phyloP scores from a whole-genome alignment of 2,888 invertebrate species.

The Scelioninae gen. 1 region DNA sequence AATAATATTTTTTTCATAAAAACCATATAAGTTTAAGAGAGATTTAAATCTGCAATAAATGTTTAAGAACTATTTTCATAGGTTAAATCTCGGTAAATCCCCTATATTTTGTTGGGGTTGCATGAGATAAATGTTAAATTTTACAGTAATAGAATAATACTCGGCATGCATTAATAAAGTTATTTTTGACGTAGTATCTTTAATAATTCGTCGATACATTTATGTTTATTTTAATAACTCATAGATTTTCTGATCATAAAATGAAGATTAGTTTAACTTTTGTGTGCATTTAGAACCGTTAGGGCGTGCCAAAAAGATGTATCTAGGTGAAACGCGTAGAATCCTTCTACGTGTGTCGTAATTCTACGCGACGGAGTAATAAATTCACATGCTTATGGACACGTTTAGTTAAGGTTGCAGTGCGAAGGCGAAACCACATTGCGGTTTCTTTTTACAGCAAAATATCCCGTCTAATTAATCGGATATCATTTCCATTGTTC shows the following conservation, averaged over 20 bases:
- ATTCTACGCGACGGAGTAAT: constrained; percentile 20
- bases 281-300: constrained; percentile 20
- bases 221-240: constrained; percentile 18
- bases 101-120: too few species aligned
- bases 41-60: too few species aligned
- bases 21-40: too few species aligned
- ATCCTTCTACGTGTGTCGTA: constrained; percentile 19
- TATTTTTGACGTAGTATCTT: constrained; percentile 7
- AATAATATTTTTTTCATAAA: too few species aligned
- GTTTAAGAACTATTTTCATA: too few species aligned
- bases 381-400: constrained; percentile 27
- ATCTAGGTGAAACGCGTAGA: constrained; percentile 11
- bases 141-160: constrained; percentile 14
- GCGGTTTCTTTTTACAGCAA: not conserved
- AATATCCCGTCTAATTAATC: too few species aligned
- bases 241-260: constrained; percentile 40
- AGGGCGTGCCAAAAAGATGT: constrained; percentile 24
- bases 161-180: not conserved
- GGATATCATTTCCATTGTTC: too few species aligned
- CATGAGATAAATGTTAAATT: constrained; percentile 9
- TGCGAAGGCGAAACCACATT: not conserved
- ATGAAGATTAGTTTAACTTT: constrained; percentile 26
- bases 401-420: constrained; percentile 10
- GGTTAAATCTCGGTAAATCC: too few species aligned
- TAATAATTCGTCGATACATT: constrained; percentile 26